These are phyloP conservation scores for Macaria notata DNA, from an alignment of 2,888 invertebrate species.

Conservation along the genomic window DNA sequence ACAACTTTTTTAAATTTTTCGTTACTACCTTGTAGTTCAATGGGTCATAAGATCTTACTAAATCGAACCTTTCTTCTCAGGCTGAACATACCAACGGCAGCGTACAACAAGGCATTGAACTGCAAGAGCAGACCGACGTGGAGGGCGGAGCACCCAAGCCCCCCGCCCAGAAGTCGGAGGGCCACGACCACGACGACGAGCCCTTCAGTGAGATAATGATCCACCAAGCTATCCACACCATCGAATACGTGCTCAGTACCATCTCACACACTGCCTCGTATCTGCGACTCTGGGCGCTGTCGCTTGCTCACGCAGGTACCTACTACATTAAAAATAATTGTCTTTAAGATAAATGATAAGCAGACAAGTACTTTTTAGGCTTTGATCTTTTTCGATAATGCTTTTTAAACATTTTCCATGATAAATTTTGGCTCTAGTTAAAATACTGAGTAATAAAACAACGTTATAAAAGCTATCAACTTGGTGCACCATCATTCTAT, in stretches of 20 bases:
- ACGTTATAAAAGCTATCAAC: too few relatives aligned
- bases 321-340: too few relatives aligned
- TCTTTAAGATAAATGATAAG: too few relatives aligned
- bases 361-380: too few relatives aligned
- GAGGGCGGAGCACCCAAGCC: conserved; percentile 35
- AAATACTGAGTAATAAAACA: too few relatives aligned
- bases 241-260: conserved; percentile 97
- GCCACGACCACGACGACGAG: conserved; percentile 79
- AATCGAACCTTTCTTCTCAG: conserved; percentile 39
- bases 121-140: conserved; percentile 78
- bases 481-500: too few relatives aligned
- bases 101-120: conserved; percentile 85
- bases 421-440: too few relatives aligned
- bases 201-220: conserved; percentile 94
- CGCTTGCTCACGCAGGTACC: conserved; percentile 95
- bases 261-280: conserved; percentile 99
- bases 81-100: conserved; percentile 82
- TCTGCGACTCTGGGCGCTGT: conserved; percentile 97
- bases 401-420: too few relatives aligned
- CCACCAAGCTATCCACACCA: conserved; percentile 97
- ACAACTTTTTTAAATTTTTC: too few relatives aligned
- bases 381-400: too few relatives aligned
- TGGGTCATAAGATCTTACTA: too few relatives aligned
- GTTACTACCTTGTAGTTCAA: too few relatives aligned
- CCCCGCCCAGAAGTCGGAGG: conserved; percentile 38